Percentiles rank a stretch among this genome's conserved stretches.
phyloP scores from a whole-genome alignment of 2,888 invertebrate species.

The Malthinus flaveolus region DNA sequence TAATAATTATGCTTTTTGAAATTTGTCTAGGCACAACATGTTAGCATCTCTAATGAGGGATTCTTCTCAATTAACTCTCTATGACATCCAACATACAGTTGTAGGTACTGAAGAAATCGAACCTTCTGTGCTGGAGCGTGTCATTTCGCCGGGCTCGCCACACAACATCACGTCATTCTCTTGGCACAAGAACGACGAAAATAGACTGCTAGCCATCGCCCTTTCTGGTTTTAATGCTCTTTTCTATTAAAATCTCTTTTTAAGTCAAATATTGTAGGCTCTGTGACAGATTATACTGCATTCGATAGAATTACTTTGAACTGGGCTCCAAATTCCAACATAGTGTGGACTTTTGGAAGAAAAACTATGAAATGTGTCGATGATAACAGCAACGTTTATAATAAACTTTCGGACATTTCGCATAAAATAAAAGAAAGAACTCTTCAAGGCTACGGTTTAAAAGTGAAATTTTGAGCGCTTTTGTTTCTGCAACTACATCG shows the following conservation, averaged over 20 bases:
- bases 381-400: constrained; percentile 59
- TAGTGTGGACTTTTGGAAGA: constrained; percentile 77
- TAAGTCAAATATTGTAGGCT: constrained; percentile 52
- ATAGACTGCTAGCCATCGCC: constrained; percentile 72
- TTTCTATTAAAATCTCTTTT: neutral
- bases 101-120: constrained; percentile 74
- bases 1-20: neutral
- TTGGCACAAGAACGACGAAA: constrained; percentile 86
- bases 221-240: constrained; percentile 53
- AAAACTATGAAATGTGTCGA: constrained; percentile 65
- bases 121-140: constrained; percentile 74
- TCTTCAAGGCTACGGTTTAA: constrained; percentile 74
- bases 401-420: constrained; percentile 69
- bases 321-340: constrained; percentile 74
- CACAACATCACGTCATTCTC: constrained; percentile 72
- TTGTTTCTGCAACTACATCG: neutral
- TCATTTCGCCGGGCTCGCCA: constrained; percentile 57
- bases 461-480: constrained; percentile 57
- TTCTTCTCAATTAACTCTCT: constrained; percentile 73
- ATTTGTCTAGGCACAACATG: constrained; percentile 65
- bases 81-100: constrained; percentile 79
- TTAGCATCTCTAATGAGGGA: constrained; percentile 83
- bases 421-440: constrained; percentile 73
- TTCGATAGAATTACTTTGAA: constrained; percentile 81
- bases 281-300: constrained; percentile 74